Conservation (phyloP, 2,797 vertebrate genomes). For the Antennarius maculatus region DNA sequence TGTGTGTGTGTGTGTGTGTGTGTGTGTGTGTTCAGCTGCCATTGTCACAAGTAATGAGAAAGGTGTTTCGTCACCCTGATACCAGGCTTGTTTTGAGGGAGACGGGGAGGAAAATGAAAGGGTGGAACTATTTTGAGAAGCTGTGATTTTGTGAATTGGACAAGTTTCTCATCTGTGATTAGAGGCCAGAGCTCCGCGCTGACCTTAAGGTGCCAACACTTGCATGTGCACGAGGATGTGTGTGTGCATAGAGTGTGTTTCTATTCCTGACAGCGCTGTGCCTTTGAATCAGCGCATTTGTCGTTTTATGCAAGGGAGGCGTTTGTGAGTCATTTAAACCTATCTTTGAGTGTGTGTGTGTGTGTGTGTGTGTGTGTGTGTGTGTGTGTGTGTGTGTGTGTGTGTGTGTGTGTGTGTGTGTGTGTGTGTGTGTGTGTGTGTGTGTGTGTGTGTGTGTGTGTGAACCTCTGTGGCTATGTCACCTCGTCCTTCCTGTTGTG, state of each 20-base stretch:
- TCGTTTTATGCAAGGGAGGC: constrained; percentile 28
- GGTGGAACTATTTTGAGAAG: constrained; percentile 64
- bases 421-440: too few species aligned
- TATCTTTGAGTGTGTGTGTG: constrained; percentile 21
- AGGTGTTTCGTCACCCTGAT: constrained; percentile 50
- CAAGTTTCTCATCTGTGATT: constrained; percentile 62
- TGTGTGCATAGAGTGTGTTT: constrained; percentile 7
- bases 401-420: too few species aligned
- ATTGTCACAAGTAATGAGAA: constrained; percentile 62
- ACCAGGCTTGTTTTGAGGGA: constrained; percentile 26
- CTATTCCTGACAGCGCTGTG: constrained; percentile 28
- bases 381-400: too few species aligned
- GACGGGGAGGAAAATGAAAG: constrained; percentile 50
- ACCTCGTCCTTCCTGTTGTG: constrained; percentile 57
- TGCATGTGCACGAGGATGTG: neutral
- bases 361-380: neutral
- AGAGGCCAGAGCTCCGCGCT: constrained; percentile 31
- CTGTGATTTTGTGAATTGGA: constrained; percentile 64
- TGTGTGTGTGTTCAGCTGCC: constrained; percentile 20
- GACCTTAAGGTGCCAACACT: constrained; percentile 54
- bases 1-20: neutral
- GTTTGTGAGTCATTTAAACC: constrained; percentile 52
- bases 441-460: too few species aligned
- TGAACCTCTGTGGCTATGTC: constrained; percentile 55
- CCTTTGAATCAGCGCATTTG: constrained; percentile 39